Base-by-base conservation (phyloP, 53 echinoderm and acorn worm genomes). In the Temnopleurus reevesii region DNA sequence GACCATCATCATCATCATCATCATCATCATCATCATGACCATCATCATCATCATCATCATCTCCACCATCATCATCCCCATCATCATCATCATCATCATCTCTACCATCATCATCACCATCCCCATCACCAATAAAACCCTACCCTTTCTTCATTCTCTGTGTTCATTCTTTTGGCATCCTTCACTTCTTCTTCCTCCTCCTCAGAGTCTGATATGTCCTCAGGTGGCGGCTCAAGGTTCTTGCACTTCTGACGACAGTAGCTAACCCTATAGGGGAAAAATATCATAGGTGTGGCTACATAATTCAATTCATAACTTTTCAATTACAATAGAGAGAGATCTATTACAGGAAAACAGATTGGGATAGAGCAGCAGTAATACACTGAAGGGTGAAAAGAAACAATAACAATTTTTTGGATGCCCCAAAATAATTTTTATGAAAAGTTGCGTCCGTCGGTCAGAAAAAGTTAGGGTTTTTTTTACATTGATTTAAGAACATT, bases 241-340 rank as follows among this genome's bases (percentile, higher is more conserved):
- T 90, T 55, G 77, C 92, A 92, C 65, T 90, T 92, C 77, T 92
- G 95, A 1, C 95, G 86, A 29, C 92, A 92, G 84, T 95, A 95
- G 82, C 90, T 91, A 13, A 94, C 94, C 55, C 92, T 94, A 76
- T 12, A 36, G 21, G 53, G 53, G n/a, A n/a, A n/a, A n/a, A n/a
- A n/a, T n/a, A n/a, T n/a, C n/a, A n/a, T n/a, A n/a, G n/a, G n/a
- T n/a, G n/a, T n/a, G n/a, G n/a, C n/a, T n/a, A n/a, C n/a, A n/a
- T n/a, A n/a, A n/a, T n/a, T n/a, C n/a, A n/a, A n/a, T n/a, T n/a
- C n/a, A n/a, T n/a, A n/a, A n/a, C n/a, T n/a, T n/a, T n/a, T n/a
- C n/a, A n/a, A n/a, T n/a, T n/a, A n/a, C n/a, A n/a, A n/a, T n/a
- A n/a, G n/a, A n/a, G n/a, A n/a, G n/a, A n/a, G n/a, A n/a, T n/a